phyloP scores from a whole-genome alignment of 2,888 invertebrate genomes.

The Timandra comae region DNA sequence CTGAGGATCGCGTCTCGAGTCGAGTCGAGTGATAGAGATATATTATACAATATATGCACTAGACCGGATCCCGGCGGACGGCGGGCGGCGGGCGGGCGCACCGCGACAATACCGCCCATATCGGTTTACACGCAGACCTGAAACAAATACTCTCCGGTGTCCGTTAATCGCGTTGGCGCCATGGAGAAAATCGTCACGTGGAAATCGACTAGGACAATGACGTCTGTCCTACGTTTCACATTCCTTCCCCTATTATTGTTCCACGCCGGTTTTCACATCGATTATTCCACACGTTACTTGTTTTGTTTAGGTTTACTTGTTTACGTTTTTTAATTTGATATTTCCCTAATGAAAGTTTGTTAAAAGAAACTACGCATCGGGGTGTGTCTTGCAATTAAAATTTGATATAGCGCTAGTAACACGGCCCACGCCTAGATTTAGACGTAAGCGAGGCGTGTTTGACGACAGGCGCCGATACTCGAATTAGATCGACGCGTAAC shows the following conservation, averaged over 20 bases:
- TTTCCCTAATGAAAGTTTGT: too few species aligned
- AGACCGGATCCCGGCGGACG: slow-evolving; percentile 64
- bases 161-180: slow-evolving; percentile 69
- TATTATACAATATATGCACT: slow-evolving; percentile 61
- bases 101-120: slow-evolving; percentile 63
- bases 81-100: slow-evolving; percentile 52
- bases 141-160: slow-evolving; percentile 60
- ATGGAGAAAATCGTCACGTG: slow-evolving; percentile 56
- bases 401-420: slow-evolving; percentile 36
- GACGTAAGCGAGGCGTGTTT: slow-evolving; percentile 49
- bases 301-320: too few species aligned
- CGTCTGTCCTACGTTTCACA: slow-evolving; percentile 13
- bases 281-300: too few species aligned
- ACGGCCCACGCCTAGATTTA: slow-evolving; percentile 49
- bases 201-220: slow-evolving; percentile 44
- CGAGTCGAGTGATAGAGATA: slow-evolving; percentile 51
- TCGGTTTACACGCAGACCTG: slow-evolving; percentile 64
- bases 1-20: slow-evolving; percentile 51
- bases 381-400: slow-evolving; percentile 31
- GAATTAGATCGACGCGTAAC: slow-evolving; percentile 61
- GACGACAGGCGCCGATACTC: slow-evolving; percentile 60
- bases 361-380: slow-evolving; percentile 11
- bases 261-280: not conserved
- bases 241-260: slow-evolving; percentile 1
- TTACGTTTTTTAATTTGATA: too few species aligned